Evolutionary conservation across 1,140 invertebrate species (phyloP).

Genomic region (Plectus sambesii): DNA sequence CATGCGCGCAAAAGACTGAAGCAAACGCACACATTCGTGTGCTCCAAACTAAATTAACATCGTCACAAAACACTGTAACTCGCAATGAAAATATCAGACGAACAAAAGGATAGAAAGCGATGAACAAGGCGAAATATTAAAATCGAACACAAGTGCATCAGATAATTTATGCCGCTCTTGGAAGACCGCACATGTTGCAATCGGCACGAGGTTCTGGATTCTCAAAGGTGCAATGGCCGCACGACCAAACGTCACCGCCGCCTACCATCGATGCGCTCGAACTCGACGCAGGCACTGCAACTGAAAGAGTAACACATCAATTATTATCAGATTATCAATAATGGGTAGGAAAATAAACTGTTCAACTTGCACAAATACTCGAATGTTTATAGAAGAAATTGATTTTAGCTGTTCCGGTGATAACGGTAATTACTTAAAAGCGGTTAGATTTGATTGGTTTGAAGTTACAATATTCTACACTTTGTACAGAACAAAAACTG

Average conservation of each 20-base stretch:
- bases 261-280: background rate
- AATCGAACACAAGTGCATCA: background rate
- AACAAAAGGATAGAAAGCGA: too few species aligned
- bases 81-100: too few species aligned
- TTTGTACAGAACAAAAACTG: too few species aligned
- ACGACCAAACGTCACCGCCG: conserved; percentile 23
- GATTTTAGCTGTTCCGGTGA: too few species aligned
- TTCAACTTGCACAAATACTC: background rate
- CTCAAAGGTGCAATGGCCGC: conserved; percentile 38
- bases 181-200: conserved; percentile 36
- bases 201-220: conserved; percentile 27
- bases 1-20: too few species aligned
- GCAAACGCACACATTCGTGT: too few species aligned
- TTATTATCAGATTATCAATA: background rate
- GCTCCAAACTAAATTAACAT: too few species aligned
- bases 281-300: background rate
- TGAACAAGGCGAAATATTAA: background rate
- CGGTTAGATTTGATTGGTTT: too few species aligned
- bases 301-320: background rate
- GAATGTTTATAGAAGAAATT: background rate
- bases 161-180: conserved; percentile 8
- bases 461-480: too few species aligned
- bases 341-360: background rate
- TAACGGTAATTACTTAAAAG: too few species aligned
- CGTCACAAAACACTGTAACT: too few species aligned